Conservation (phyloP, 2,888 invertebrate species). For the Pseudeuparius sepicola region DNA sequence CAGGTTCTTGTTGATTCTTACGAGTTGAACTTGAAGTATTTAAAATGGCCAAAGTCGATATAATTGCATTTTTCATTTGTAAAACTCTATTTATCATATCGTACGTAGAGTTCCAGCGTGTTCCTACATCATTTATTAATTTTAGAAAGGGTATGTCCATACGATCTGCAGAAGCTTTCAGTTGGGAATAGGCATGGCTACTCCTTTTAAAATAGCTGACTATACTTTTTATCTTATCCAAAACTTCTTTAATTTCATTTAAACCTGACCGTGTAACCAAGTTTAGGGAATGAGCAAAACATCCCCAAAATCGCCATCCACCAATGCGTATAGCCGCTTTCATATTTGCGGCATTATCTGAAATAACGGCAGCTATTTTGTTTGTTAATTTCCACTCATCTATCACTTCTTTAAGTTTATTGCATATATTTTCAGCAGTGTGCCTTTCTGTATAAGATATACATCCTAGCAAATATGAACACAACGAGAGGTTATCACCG, state of each 20-base stretch:
- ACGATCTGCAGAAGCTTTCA: conserved; percentile 13
- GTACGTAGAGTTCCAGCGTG: conserved; percentile 16
- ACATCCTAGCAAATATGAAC: too few relatives aligned
- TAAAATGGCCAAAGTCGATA: conserved; percentile 14
- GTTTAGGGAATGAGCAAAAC: conserved; percentile 17
- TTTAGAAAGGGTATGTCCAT: conserved; percentile 15
- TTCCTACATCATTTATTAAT: conserved; percentile 16
- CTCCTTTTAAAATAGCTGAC: conserved; percentile 10
- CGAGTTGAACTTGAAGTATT: conserved; percentile 9
- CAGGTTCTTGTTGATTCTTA: conserved; percentile 6
- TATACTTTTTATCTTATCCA: conserved; percentile 14
- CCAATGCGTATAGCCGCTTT: too few relatives aligned
- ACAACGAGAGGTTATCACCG: too few relatives aligned
- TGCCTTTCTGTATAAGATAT: too few relatives aligned
- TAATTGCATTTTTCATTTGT: conserved; percentile 17
- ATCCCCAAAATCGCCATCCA: too few relatives aligned
- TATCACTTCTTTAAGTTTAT: too few relatives aligned
- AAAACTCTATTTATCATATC: conserved; percentile 16
- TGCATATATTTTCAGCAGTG: too few relatives aligned
- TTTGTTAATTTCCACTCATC: too few relatives aligned
- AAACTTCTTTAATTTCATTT: conserved; percentile 12
- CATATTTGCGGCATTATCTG: too few relatives aligned
- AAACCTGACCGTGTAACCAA: conserved; percentile 14
- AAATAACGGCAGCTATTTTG: too few relatives aligned
- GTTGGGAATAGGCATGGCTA: conserved; percentile 14